Percentiles rank a stretch among this genome's conserved stretches.
These are phyloP conservation scores for Morelia viridis DNA, from an alignment of 2,797 vertebrate species.

Conservation along the genomic window DNA sequence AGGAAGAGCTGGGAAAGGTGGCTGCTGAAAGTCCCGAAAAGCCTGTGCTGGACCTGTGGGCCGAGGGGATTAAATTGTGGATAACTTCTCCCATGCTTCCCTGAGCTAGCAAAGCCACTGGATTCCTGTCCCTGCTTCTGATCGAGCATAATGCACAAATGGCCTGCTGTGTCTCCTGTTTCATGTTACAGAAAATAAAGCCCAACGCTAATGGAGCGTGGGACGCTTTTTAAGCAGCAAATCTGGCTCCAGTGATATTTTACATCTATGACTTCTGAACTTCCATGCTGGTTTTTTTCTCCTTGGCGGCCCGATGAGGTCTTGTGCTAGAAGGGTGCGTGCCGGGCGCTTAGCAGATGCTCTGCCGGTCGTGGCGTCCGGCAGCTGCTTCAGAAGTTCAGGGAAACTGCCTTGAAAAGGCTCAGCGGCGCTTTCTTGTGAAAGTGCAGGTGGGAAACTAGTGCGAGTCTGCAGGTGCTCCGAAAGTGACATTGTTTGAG, in stretches of 20 bases:
- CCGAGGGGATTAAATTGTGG: too few species aligned
- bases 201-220: conserved; percentile 21
- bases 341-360: conserved; percentile 64
- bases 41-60: too few species aligned
- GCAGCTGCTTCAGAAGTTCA: conserved; percentile 12
- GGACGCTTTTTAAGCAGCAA: conserved; percentile 30
- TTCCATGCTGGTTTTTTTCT: conserved; percentile 47
- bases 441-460: background rate
- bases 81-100: background rate
- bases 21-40: too few species aligned
- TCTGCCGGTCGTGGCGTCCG: conserved; percentile 64
- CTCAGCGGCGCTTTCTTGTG: background rate
- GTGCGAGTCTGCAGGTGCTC: background rate
- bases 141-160: too few species aligned
- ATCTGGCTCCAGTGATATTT: conserved; percentile 55
- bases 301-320: conserved; percentile 70
- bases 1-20: too few species aligned
- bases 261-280: conserved; percentile 56
- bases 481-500: background rate
- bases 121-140: background rate
- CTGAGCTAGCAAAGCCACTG: background rate
- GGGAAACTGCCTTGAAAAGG: conserved; percentile 43
- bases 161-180: background rate
- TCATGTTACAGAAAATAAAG: background rate
- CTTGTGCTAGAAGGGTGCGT: conserved; percentile 65